phyloP scores from a whole-genome alignment of 2,113 vertebrate genomes.

The Mastomys coucha region DNA sequence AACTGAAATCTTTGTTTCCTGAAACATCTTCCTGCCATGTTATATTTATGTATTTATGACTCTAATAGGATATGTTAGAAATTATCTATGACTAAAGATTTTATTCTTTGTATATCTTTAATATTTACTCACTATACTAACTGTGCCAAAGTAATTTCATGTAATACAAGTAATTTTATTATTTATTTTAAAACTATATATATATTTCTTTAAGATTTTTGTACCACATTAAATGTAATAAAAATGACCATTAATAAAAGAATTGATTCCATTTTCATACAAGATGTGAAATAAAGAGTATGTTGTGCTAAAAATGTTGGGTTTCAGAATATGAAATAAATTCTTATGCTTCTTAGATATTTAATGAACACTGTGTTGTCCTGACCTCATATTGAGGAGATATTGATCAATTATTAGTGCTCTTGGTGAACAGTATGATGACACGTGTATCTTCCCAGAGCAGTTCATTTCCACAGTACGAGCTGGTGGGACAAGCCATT shows the following conservation, averaged over 20 bases:
- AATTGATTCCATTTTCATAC: slow-evolving; percentile 39
- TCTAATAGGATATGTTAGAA: slow-evolving; percentile 12
- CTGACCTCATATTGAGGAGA: background rate
- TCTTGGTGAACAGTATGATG: background rate
- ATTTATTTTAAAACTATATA: background rate
- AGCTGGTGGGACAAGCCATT: background rate
- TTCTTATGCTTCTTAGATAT: background rate
- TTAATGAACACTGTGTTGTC: background rate
- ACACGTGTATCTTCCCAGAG: background rate
- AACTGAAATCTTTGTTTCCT: background rate
- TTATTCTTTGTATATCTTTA: background rate
- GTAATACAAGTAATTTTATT: slow-evolving; percentile 3
- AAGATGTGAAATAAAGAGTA: background rate
- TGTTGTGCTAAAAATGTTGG: background rate
- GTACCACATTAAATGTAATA: background rate
- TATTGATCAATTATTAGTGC: slow-evolving; percentile 4
- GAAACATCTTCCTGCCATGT: background rate
- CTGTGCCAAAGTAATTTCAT: background rate
- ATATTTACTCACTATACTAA: background rate
- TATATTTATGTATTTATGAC: background rate
- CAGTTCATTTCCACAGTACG: background rate
- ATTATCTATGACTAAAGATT: background rate
- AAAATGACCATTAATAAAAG: slow-evolving; percentile 1
- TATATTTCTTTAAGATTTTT: slow-evolving; percentile 6
- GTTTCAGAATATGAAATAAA: background rate